Conservation (phyloP, 2,888 invertebrate genomes). For the Eudasyphora cyanicolor region DNA sequence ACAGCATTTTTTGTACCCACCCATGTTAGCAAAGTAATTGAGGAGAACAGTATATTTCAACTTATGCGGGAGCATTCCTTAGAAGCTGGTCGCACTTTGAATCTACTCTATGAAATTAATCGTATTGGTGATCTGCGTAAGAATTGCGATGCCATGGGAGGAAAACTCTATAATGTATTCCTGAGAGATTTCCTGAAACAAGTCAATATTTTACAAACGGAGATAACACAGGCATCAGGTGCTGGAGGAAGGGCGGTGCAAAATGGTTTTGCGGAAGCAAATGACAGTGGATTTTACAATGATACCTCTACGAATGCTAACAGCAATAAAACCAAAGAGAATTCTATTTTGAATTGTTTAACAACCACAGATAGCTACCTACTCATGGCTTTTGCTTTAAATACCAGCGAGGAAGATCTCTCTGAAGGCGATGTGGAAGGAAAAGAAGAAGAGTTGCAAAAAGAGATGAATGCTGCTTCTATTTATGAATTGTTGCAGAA, state of each 20-base stretch:
- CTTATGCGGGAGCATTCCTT: conserved; percentile 74
- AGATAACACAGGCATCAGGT: conserved; percentile 28
- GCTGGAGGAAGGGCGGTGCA: conserved; percentile 27
- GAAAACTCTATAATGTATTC: conserved; percentile 72
- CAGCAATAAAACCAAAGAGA: not conserved
- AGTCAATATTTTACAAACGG: conserved; percentile 65
- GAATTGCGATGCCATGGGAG: conserved; percentile 69
- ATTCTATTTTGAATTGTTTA: conserved; percentile 62
- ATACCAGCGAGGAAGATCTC: conserved; percentile 59
- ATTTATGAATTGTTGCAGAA: conserved; percentile 52
- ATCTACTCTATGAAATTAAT: conserved; percentile 75
- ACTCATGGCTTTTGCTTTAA: conserved; percentile 71
- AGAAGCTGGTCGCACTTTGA: conserved; percentile 76
- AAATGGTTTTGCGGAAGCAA: not conserved
- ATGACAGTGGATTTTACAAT: conserved; percentile 55
- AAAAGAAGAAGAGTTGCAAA: not conserved
- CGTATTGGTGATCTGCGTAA: conserved; percentile 74
- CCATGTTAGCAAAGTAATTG: conserved; percentile 70
- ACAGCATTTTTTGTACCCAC: conserved; percentile 69
- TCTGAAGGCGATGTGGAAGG: not conserved
- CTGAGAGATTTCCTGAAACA: conserved; percentile 68
- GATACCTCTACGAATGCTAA: conserved; percentile 34
- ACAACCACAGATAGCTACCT: conserved; percentile 72
- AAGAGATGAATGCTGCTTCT: conserved; percentile 50
- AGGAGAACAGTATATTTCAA: conserved; percentile 71